Evolutionary conservation across 2,888 invertebrate species (phyloP), one percentile per base, ranked within the genome.

Genomic region (Chesias legatella): DNA sequence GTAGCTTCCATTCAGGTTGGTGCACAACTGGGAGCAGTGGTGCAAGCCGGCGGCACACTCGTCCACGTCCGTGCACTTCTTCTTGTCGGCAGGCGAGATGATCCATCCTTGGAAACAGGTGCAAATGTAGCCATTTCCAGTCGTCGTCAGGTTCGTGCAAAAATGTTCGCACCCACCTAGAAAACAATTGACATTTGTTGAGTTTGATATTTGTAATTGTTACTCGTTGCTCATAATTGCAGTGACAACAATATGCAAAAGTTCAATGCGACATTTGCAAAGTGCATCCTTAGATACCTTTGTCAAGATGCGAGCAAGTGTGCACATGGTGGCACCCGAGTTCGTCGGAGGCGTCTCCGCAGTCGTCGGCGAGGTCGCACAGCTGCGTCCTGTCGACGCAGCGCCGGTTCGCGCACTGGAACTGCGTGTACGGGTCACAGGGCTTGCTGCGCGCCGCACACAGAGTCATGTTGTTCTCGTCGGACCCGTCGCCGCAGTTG

Each of bases 401-500:
- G 60, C 92, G 93, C 45, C 93, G 92, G 77, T 96, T 97, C 38
- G 95, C 94, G 79, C 98, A 98, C 66, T 94, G 93, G 80, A 94
- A 97, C 80, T 98, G 96, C 4, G 91, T 89, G 55, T 91, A 90
- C 0, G 92, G 90, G 63, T 95, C 94, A 74, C 95, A 95, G 0
- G 94, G 92, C 56, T 92, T 91, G 33, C 91, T 90, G 48, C 93
- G 91, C n/a, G 91, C 89, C 1, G 94, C 92, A 69, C 97, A 97
- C 38, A 96, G 81, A 0, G 96, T 96, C 91, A 97, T 94, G 78
- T 97, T 97, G 78, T 97, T 97, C 80, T 98, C 98, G 78, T 98
- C 98, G 0, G 95, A 95, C 6, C 96, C 97, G 76, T 98, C 98
- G 23, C 96, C 95, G 77, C 98, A 98, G 77, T 98, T 96, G 76